Conservation (phyloP, 2,888 invertebrate genomes). For the Sialis fuliginosa region DNA sequence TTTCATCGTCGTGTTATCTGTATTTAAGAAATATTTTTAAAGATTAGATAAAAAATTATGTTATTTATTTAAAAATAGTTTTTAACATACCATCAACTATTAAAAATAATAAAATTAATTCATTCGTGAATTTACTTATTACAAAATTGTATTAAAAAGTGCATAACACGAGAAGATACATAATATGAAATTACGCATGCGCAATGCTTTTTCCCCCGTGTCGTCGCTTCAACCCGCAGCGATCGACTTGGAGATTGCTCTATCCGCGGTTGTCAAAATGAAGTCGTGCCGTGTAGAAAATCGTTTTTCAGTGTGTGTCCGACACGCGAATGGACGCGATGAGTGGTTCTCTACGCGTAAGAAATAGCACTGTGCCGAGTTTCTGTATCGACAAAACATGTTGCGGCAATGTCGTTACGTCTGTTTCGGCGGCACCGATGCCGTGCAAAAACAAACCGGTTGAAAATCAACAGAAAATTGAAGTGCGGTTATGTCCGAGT, state of each 20-base stretch:
- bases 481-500: constrained; percentile 37
- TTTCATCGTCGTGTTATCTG: not conserved
- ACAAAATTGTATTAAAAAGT: not conserved
- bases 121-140: not conserved
- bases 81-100: not conserved
- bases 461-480: constrained; percentile 8
- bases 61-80: not conserved
- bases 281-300: not conserved
- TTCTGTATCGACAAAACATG: not conserved
- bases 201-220: not conserved
- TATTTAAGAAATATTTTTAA: not conserved
- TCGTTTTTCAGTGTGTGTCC: not conserved
- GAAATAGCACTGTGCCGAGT: constrained; percentile 16
- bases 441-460: not conserved
- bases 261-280: not conserved
- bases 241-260: not conserved
- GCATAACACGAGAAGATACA: not conserved
- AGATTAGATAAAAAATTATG: not conserved
- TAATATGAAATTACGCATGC: not conserved
- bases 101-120: too few relatives aligned
- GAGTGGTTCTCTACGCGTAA: constrained; percentile 23
- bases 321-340: constrained; percentile 17
- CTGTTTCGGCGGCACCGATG: not conserved
- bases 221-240: not conserved
- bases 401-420: not conserved